Base-by-base conservation (phyloP, 2,113 vertebrate species). In the Channa maculata region DNA sequence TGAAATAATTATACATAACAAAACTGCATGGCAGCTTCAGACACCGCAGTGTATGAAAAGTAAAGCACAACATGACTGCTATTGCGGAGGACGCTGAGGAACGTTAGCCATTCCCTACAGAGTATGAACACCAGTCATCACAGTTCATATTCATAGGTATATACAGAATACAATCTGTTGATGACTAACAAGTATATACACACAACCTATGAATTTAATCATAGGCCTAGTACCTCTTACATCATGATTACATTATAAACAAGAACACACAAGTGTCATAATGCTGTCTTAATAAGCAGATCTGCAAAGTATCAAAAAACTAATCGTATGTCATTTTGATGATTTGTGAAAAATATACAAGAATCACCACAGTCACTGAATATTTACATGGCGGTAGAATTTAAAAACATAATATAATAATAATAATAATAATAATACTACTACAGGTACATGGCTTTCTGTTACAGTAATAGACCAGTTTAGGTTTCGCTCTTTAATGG, bases 91-190 rank as follows among this genome's bases (percentile, higher is more conserved):
- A 77, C 5, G 59, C 55, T 11, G 59, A 45, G 65, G 54, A 74
- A 77, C 57, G 55, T 38, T 7, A 46, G 36, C 14, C 41, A 54
- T 71, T 81, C 43, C 54, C 59, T 61, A 79, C 64, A 0, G 37
- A 79, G 58, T 79, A 79, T 74, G 34, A 78, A 84, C 68, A 77
- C 59, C 70, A 73, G 49, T 59, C 55, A 52, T 48, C 49, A 63
- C 58, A 0, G 71, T 75, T 70, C 55, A 61, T 79, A 85, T 71
- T 86, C 69, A 81, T 61, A 85, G 4, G 0, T 86, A 65, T 80
- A 45, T 82, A 76, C 71, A 91, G 81, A 54, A 83, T 87, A 87
- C 68, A 84, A 78, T 75, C 64, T 83, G 49, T 64, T 8, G 1
- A 24, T 51, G 71, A 70, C n/a, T 38, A 60, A 45, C 68, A 69